Conservation (phyloP, 2,797 vertebrate genomes). For the Melanogrammus aeglefinus region DNA sequence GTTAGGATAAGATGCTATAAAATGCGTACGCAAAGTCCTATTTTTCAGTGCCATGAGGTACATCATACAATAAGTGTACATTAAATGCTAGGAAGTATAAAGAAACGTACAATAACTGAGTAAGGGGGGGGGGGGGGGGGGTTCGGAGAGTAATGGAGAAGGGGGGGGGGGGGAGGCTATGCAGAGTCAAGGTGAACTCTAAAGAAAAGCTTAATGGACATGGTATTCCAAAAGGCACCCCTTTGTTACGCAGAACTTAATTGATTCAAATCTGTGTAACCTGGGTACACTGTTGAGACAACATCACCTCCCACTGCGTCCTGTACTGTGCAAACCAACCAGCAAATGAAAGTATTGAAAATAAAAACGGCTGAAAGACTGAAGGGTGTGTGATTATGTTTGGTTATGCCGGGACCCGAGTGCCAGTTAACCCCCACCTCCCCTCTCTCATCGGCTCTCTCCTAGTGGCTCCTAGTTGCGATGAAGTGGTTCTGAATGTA, state of each 20-base stretch:
- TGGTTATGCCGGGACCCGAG: slow-evolving; percentile 65
- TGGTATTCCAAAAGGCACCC: background rate
- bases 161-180: too few species aligned
- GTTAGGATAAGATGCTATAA: too few species aligned
- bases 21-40: too few species aligned
- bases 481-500: slow-evolving; percentile 55
- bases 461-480: slow-evolving; percentile 63
- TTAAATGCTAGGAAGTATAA: too few species aligned
- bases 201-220: background rate
- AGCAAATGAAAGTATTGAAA: background rate
- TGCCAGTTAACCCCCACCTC: slow-evolving; percentile 73
- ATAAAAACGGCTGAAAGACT: background rate
- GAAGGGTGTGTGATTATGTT: slow-evolving; percentile 32
- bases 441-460: slow-evolving; percentile 33
- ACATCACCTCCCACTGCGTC: slow-evolving; percentile 46
- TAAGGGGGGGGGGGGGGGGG: too few species aligned
- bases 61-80: too few species aligned
- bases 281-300: slow-evolving; percentile 42
- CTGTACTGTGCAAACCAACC: background rate
- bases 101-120: too few species aligned
- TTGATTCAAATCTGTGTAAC: background rate
- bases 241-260: background rate
- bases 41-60: too few species aligned
- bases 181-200: too few species aligned
- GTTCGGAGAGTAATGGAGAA: too few species aligned